phyloP scores from a whole-genome alignment of 2,888 invertebrate genomes.

The Enchytraeus crypticus region DNA sequence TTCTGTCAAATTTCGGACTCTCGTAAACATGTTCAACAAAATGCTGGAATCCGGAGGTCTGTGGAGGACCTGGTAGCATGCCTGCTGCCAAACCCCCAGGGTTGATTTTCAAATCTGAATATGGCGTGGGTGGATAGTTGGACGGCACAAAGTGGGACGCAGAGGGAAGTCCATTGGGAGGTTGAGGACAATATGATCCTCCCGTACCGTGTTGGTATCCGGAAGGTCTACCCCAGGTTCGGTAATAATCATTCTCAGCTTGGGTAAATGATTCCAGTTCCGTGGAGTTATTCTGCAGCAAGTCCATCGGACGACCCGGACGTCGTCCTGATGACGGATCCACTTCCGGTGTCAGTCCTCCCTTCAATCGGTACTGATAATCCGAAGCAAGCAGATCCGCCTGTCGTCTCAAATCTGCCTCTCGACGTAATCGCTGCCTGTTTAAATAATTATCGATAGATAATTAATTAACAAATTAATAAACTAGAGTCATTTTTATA shows the following conservation, averaged over 20 bases:
- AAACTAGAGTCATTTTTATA: no score
- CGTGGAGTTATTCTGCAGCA: background rate
- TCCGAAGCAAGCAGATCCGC: no score
- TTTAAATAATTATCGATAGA: no score
- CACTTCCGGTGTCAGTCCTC: no score
- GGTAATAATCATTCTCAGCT: constrained; percentile 10
- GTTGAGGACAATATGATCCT: background rate
- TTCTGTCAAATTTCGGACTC: constrained; percentile 4
- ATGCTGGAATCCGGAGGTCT: background rate
- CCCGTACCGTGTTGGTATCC: no score
- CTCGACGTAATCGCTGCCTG: no score
- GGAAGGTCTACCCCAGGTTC: background rate
- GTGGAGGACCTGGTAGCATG: background rate
- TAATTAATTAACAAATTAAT: no score
- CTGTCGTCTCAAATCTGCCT: no score
- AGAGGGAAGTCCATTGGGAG: background rate
- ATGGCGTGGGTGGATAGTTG: constrained; percentile 3
- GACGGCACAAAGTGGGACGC: background rate
- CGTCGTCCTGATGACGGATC: no score
- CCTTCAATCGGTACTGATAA: no score
- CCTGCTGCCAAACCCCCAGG: background rate
- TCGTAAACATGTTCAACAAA: constrained; percentile 7
- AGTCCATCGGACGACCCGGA: background rate
- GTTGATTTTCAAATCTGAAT: background rate
- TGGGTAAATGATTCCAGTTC: constrained; percentile 6